Percentiles rank a stretch among this genome's conserved stretches.
Conservation (phyloP, 1,140 invertebrate species). For the Ostrea edulis region DNA sequence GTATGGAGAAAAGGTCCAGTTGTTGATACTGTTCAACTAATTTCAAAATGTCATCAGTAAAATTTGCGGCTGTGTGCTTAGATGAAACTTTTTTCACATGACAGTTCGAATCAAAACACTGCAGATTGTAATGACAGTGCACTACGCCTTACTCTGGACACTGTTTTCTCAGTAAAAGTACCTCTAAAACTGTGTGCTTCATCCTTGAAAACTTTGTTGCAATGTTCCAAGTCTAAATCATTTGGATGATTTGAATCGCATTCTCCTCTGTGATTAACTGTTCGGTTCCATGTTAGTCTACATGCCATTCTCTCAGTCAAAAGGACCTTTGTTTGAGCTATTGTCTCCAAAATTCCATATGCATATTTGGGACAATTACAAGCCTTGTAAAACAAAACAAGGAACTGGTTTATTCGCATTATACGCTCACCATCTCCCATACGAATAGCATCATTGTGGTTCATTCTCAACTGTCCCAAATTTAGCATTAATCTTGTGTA, state of each 20-base stretch:
- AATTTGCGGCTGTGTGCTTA: slow-evolving; percentile 23
- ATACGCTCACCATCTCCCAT: slow-evolving; percentile 43
- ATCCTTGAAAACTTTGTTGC: slow-evolving; percentile 48
- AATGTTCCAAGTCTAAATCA: slow-evolving; percentile 49
- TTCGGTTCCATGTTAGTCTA: slow-evolving; percentile 40
- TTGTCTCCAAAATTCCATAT: slow-evolving; percentile 43
- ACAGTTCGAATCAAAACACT: slow-evolving; percentile 19
- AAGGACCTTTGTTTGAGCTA: slow-evolving; percentile 21
- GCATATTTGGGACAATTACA: slow-evolving; percentile 44
- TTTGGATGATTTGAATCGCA: slow-evolving; percentile 44
- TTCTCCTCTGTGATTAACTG: slow-evolving; percentile 41
- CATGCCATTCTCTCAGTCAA: slow-evolving; percentile 20
- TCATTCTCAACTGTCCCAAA: slow-evolving; percentile 2
- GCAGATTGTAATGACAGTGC: not conserved
- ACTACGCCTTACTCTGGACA: not conserved
- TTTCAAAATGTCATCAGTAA: slow-evolving; percentile 1
- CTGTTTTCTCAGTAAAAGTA: slow-evolving; percentile 42
- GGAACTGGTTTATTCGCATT: slow-evolving; percentile 34
- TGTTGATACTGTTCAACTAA: slow-evolving; percentile 10
- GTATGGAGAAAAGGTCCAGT: not conserved
- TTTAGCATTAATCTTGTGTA: not conserved
- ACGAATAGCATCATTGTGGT: slow-evolving; percentile 21
- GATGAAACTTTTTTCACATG: not conserved
- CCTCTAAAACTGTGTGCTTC: slow-evolving; percentile 45
- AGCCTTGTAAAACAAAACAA: slow-evolving; percentile 27